These are phyloP conservation scores for Noctua janthe DNA, from an alignment of 2,888 invertebrate genomes.

Conservation along the genomic window DNA sequence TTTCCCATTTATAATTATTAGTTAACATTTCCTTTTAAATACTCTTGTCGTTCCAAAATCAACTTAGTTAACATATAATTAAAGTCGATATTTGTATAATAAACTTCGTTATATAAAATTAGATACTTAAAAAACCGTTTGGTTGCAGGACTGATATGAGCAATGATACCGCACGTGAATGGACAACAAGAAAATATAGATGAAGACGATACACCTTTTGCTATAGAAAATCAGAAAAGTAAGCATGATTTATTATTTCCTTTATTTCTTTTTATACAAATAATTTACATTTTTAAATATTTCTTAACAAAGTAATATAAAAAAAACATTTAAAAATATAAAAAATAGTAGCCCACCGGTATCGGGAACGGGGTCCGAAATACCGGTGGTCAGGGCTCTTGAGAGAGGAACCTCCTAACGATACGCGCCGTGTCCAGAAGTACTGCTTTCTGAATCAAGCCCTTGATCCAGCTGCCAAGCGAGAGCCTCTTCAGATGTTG, in stretches of 20 bases:
- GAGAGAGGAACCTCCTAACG: too few species aligned
- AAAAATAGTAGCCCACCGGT: too few species aligned
- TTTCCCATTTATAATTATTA: neutral
- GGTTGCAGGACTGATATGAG: slow-evolving; percentile 56
- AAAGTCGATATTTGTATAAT: slow-evolving; percentile 27
- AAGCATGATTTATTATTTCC: slow-evolving; percentile 43
- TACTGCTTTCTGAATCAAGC: too few species aligned
- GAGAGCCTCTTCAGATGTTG: too few species aligned
- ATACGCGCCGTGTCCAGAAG: too few species aligned
- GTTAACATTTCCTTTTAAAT: neutral
- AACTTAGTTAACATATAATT: fast-evolving
- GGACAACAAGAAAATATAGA: slow-evolving; percentile 72
- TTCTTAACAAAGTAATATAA: too few species aligned
- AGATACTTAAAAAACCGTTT: slow-evolving; percentile 1
- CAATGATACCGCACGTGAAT: slow-evolving; percentile 81
- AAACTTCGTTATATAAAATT: neutral
- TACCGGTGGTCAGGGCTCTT: too few species aligned
- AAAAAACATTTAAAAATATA: too few species aligned
- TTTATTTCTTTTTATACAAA: too few species aligned
- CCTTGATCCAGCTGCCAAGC: too few species aligned
- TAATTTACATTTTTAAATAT: too few species aligned
- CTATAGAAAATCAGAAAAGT: slow-evolving; percentile 72
- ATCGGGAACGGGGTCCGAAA: too few species aligned
- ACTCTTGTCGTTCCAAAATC: neutral
- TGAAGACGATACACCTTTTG: slow-evolving; percentile 70